Conservation (phyloP, 2,797 vertebrate species). For the Philypnodon macrostomus region DNA sequence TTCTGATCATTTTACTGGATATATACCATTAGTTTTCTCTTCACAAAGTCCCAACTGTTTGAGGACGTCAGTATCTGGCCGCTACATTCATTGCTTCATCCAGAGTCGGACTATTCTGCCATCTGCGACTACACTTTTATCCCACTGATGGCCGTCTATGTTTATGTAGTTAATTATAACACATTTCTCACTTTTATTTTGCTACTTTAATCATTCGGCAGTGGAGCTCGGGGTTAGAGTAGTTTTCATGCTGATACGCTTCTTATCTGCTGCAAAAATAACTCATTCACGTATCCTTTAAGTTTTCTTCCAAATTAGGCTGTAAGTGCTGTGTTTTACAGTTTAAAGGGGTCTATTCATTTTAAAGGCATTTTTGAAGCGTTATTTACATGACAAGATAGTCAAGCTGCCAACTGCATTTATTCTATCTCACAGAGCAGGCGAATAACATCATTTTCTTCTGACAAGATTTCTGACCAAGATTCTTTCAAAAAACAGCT, state of each 20-base stretch:
- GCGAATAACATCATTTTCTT: slow-evolving; percentile 60
- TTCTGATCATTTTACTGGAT: slow-evolving; percentile 58
- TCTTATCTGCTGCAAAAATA: neutral
- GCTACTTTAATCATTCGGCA: slow-evolving; percentile 39
- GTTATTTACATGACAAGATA: slow-evolving; percentile 64
- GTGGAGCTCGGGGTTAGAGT: slow-evolving; percentile 11
- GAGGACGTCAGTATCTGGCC: slow-evolving; percentile 50
- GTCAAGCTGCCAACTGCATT: slow-evolving; percentile 57
- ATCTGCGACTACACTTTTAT: slow-evolving; percentile 63
- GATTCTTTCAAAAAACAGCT: slow-evolving; percentile 55
- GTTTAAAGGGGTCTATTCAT: slow-evolving; percentile 9
- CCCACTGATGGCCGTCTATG: slow-evolving; percentile 47
- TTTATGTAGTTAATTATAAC: slow-evolving; percentile 52
- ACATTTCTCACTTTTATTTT: slow-evolving; percentile 44
- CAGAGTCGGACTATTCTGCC: slow-evolving; percentile 54
- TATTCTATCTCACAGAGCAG: slow-evolving; percentile 51
- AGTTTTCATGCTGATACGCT: slow-evolving; percentile 4
- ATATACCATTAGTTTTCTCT: slow-evolving; percentile 54
- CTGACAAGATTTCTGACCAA: slow-evolving; percentile 57
- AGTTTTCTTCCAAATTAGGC: slow-evolving; percentile 9
- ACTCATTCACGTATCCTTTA: slow-evolving; percentile 5
- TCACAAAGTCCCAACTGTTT: slow-evolving; percentile 49
- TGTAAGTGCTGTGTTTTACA: slow-evolving; percentile 11
- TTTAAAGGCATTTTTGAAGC: slow-evolving; percentile 17
- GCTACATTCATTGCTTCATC: slow-evolving; percentile 35